Evolutionary conservation across 1,140 invertebrate genomes (phyloP).

Genomic region (Drosophila sturtevanti): DNA sequence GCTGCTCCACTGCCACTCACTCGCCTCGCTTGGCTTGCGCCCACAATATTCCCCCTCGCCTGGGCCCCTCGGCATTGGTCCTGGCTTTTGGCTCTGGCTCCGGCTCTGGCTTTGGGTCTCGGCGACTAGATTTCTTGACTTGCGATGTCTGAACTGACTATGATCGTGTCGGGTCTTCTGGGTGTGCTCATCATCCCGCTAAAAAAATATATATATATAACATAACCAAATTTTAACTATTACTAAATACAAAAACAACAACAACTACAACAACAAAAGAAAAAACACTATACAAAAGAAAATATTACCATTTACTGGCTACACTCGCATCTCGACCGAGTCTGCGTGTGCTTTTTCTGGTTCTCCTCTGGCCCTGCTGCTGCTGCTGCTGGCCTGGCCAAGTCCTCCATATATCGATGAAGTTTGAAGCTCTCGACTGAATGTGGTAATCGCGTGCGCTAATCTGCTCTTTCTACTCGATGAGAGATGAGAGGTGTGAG

Average conservation of each 20-base stretch:
- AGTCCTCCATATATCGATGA: constrained; percentile 49
- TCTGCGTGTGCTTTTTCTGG: constrained; percentile 45
- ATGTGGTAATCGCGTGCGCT: constrained; percentile 19
- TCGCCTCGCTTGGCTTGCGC: constrained; percentile 22
- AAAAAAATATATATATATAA: constrained; percentile 37
- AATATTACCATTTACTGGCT: constrained; percentile 39
- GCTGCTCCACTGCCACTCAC: constrained; percentile 19
- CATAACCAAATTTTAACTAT: constrained; percentile 36
- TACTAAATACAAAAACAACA: constrained; percentile 20
- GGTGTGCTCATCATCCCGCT: constrained; percentile 31
- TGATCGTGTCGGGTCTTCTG: constrained; percentile 52
- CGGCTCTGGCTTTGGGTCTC: constrained; percentile 36
- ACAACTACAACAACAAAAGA: constrained; percentile 21
- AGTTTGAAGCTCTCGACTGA: constrained; percentile 49
- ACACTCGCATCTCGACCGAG: constrained; percentile 43
- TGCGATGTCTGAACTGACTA: constrained; percentile 47
- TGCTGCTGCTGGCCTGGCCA: constrained; percentile 44
- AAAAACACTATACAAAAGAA: constrained; percentile 16
- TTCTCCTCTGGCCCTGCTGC: constrained; percentile 31
- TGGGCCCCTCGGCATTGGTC: background rate
- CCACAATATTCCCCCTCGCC: constrained; percentile 42
- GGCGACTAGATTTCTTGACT: constrained; percentile 47
- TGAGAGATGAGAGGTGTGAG: constrained; percentile 48
- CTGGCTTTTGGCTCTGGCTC: constrained; percentile 32
- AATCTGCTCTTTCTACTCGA: constrained; percentile 44